phyloP scores from a whole-genome alignment of 1,140 invertebrate species.

The Archivesica marissinica region DNA sequence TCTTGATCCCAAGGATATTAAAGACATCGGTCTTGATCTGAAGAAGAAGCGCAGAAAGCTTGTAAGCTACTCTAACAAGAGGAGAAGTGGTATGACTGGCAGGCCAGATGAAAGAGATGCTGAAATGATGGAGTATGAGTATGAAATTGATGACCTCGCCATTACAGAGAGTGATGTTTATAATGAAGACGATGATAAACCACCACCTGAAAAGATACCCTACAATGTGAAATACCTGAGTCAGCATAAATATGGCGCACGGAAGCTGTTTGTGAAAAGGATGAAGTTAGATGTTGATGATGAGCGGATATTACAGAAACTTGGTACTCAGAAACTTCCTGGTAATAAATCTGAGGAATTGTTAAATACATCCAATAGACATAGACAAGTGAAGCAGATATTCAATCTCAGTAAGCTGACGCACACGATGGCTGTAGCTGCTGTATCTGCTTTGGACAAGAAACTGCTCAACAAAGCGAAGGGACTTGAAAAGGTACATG shows the following conservation, averaged over 20 bases:
- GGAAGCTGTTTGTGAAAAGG: slow-evolving; percentile 67
- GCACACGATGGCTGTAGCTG: slow-evolving; percentile 55
- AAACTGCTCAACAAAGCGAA: slow-evolving; percentile 30
- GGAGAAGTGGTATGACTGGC: slow-evolving; percentile 27
- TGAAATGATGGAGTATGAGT: slow-evolving; percentile 46
- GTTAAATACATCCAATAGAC: neutral
- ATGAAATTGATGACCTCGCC: slow-evolving; percentile 35
- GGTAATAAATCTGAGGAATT: neutral
- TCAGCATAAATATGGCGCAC: slow-evolving; percentile 58
- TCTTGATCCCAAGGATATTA: slow-evolving; percentile 70
- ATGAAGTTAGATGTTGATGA: slow-evolving; percentile 68
- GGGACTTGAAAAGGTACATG: slow-evolving; percentile 34
- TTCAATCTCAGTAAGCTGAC: slow-evolving; percentile 13
- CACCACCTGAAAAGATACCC: slow-evolving; percentile 43
- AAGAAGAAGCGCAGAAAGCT: slow-evolving; percentile 74
- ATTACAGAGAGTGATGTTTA: slow-evolving; percentile 54
- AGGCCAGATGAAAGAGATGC: slow-evolving; percentile 56
- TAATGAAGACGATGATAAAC: slow-evolving; percentile 56
- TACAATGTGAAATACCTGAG: slow-evolving; percentile 49
- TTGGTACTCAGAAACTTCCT: slow-evolving; percentile 65
- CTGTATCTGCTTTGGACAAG: slow-evolving; percentile 62
- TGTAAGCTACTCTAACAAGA: slow-evolving; percentile 64
- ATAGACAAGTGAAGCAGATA: slow-evolving; percentile 11
- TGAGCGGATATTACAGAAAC: slow-evolving; percentile 69
- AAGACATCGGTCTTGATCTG: slow-evolving; percentile 72